phyloP scores from a whole-genome alignment of 2,888 invertebrate species.

The Drosophila rellima region DNA sequence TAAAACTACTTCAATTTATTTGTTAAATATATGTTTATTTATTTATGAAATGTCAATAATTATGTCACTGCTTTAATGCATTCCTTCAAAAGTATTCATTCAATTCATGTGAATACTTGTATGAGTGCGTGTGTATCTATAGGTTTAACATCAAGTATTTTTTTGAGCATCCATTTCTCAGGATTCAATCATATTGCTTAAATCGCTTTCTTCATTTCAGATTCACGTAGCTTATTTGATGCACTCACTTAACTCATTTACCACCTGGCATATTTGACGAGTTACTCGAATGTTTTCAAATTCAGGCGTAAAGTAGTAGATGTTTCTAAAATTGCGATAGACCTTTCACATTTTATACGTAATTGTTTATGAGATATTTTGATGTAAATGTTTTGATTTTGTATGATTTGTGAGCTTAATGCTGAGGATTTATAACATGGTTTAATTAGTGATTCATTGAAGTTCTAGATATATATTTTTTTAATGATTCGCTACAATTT shows the following conservation, averaged over 20 bases:
- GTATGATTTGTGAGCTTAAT: slow-evolving; percentile 35
- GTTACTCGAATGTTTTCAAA: slow-evolving; percentile 11
- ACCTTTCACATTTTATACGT: slow-evolving; percentile 5
- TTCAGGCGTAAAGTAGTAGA: slow-evolving; percentile 8
- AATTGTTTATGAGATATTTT: slow-evolving; percentile 29
- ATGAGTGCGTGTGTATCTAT: slow-evolving; percentile 12
- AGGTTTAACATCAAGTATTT: slow-evolving; percentile 23
- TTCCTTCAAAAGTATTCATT: slow-evolving; percentile 25
- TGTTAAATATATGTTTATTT: slow-evolving; percentile 68
- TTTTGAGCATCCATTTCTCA: slow-evolving; percentile 51
- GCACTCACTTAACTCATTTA: slow-evolving; percentile 2
- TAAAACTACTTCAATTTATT: slow-evolving; percentile 1
- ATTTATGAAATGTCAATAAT: slow-evolving; percentile 73
- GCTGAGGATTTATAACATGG: slow-evolving; percentile 29
- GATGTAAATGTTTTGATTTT: slow-evolving; percentile 58
- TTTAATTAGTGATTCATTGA: slow-evolving; percentile 30
- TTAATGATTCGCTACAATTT: slow-evolving; percentile 55
- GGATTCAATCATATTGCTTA: slow-evolving; percentile 50
- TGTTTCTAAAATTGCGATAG: slow-evolving; percentile 5
- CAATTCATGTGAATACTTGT: slow-evolving; percentile 22
- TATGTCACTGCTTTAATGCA: slow-evolving; percentile 42
- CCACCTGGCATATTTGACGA: neutral
- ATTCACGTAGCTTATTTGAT: slow-evolving; percentile 8
- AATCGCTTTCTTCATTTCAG: neutral
- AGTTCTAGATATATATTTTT: slow-evolving; percentile 32